These are phyloP conservation scores for Lasioglossum baleicum DNA, from an alignment of 1,140 invertebrate species.

Conservation along the genomic window DNA sequence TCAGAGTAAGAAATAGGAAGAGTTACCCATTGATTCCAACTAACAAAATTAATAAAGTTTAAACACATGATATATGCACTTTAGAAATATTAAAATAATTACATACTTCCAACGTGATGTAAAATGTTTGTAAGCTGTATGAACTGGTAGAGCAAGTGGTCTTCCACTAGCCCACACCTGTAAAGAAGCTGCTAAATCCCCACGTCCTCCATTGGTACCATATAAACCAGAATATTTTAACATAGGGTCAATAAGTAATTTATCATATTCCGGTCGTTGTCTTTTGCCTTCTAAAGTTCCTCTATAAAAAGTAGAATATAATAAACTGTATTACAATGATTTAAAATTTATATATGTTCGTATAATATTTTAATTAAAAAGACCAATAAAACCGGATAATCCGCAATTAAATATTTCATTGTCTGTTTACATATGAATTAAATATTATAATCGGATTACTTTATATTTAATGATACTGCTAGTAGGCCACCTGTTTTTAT, in stretches of 20 bases:
- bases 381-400: no score
- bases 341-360: no score
- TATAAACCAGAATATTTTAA: constrained; percentile 94
- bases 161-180: constrained; percentile 92
- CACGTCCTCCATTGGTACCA: constrained; percentile 85
- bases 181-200: constrained; percentile 93
- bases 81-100: no score
- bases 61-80: no score
- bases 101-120: constrained; percentile 95
- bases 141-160: constrained; percentile 92
- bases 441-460: constrained; percentile 47
- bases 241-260: constrained; percentile 92
- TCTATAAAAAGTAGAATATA: constrained; percentile 80
- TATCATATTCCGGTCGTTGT: constrained; percentile 92
- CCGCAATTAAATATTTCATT: not conserved
- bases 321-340: not conserved
- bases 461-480: constrained; percentile 24
- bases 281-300: constrained; percentile 95
- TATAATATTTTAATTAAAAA: no score
- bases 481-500: not conserved
- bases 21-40: constrained; percentile 99
- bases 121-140: constrained; percentile 96
- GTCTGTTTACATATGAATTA: constrained; percentile 33
- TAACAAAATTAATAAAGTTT: constrained; percentile 77
- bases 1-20: constrained; percentile 96